Base-by-base conservation (phyloP, 2,888 invertebrate species). In the Heteromurus nitidus region DNA sequence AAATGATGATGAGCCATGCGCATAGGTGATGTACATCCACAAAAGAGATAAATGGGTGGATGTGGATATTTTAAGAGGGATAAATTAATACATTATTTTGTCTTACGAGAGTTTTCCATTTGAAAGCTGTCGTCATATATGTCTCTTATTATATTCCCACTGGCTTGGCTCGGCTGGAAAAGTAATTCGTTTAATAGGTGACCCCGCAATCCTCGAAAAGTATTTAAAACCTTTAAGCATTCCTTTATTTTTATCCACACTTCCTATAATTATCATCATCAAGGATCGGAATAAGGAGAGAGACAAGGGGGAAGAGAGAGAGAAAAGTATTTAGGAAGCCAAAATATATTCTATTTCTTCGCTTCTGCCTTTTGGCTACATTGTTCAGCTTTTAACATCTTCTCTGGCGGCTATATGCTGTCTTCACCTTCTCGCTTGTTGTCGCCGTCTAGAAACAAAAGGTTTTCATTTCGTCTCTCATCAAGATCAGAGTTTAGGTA, bases 401-500 rank as follows among this genome's bases (percentile, higher is more conserved):
- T 13, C 28, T 36, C 0, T 67, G 76, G 60, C 69, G 76, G 76
- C 76, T 60, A 36, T n/a, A 1, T 55, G 55, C 7, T 73, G 64
- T 26, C 60, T 55, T 26, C 42, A 75, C 47, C 24, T 36, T 55
- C 31, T 74, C 20, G 22, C 70, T 58, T 47, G 44, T 67, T 81
- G 80, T 81, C 80, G 80, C 80, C 80, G 80, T 81, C 80, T 81
- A 80, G 80, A 80, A 69, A 80, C 72, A 72, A 80, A 80, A 73
- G 64, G 80, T 72, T 80, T 68, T 72, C 70, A 47, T 79, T 77
- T 77, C 64, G 79, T 79, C 79, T 64, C 70, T 60, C 31, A n/a
- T 42, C 5, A 62, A 62, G 62, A 62, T 31, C n/a, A n/a, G n/a
- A n/a, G n/a, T n/a, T n/a, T 50, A 22, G 7, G 42, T 64, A 64